Evolutionary conservation across 2,113 vertebrate species (phyloP).

Genomic region (Pangasianodon gigas): DNA sequence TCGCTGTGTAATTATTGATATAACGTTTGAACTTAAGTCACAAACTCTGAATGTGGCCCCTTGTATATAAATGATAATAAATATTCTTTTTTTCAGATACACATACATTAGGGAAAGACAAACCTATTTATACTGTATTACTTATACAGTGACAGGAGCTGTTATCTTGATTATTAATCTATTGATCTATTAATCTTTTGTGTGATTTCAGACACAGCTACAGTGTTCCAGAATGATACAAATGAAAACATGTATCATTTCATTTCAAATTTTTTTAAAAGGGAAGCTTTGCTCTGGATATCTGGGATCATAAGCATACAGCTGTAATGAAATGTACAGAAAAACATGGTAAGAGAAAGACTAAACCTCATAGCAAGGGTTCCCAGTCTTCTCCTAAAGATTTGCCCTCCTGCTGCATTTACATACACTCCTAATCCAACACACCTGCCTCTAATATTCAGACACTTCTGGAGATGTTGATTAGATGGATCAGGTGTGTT

Average conservation of each 20-base stretch:
- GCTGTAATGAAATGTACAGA: background rate
- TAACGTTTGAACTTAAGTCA: no score
- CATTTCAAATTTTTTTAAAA: background rate
- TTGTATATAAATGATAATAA: no score
- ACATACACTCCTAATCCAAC: background rate
- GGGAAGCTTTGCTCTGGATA: background rate
- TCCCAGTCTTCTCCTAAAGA: background rate
- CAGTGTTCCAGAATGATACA: background rate
- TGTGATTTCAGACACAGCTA: background rate
- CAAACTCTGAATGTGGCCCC: no score
- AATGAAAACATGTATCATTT: background rate
- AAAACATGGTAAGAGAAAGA: background rate
- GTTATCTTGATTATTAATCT: no score
- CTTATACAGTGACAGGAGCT: no score
- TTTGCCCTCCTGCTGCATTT: background rate
- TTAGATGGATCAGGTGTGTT: constrained; percentile 9
- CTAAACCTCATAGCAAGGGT: background rate
- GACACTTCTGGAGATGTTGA: background rate
- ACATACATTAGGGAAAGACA: background rate
- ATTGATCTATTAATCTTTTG: background rate
- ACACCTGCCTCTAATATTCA: background rate
- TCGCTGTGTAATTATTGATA: no score
- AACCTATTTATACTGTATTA: background rate
- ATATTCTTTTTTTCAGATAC: background rate
- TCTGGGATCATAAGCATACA: background rate